phyloP scores from a whole-genome alignment of 2,797 vertebrate species.

The Ciconia nigra region DNA sequence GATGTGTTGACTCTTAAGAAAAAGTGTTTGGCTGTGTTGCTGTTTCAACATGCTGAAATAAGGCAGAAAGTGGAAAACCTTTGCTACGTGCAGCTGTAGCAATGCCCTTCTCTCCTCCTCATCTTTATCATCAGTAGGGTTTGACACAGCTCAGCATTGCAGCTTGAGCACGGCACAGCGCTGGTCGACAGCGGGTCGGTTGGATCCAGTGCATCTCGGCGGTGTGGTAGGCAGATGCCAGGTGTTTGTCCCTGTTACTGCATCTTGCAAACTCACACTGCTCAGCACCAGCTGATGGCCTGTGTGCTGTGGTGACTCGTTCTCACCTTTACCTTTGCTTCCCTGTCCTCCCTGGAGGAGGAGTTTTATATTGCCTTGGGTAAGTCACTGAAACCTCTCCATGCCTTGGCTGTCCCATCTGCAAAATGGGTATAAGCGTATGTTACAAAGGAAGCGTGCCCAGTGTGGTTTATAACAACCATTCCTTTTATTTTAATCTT shows the following conservation, averaged over 20 bases:
- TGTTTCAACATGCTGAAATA: not conserved
- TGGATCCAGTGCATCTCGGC: too few relatives aligned
- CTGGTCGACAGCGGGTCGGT: not conserved
- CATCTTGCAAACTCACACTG: not conserved
- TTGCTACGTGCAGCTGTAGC: not conserved
- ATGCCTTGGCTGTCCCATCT: not conserved
- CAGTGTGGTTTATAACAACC: not conserved
- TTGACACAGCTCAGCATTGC: not conserved
- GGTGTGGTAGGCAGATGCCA: not conserved
- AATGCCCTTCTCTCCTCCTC: not conserved
- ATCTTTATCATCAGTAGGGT: not conserved
- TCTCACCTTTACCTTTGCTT: not conserved
- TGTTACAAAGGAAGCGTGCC: not conserved
- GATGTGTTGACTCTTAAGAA: not conserved
- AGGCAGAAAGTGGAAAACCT: not conserved
- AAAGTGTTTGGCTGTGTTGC: not conserved
- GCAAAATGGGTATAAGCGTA: not conserved
- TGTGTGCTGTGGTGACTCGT: not conserved
- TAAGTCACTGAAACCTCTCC: not conserved
- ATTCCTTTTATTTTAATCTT: not conserved
- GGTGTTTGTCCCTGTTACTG: not conserved
- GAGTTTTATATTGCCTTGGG: not conserved
- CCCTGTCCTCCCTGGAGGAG: not conserved
- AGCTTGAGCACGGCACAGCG: accelerated
- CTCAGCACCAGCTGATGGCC: not conserved